Evolutionary conservation across 2,113 vertebrate genomes (phyloP).

Genomic region (Desmodus rotundus): DNA sequence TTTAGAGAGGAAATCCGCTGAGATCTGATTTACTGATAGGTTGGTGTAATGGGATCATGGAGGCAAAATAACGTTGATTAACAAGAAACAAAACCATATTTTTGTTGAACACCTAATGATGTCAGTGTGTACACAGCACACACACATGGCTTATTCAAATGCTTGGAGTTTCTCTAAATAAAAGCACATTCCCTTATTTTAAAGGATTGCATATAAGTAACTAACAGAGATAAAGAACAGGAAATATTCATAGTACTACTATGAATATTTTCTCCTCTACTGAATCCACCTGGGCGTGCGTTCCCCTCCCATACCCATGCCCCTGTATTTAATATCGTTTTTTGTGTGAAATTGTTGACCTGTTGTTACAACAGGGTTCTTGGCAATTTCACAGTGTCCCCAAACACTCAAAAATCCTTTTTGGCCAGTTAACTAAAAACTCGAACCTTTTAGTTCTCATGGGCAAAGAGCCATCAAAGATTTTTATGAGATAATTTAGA

Average conservation of each 20-base stretch:
- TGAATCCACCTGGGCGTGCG: neutral
- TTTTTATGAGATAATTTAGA: neutral
- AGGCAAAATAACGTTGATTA: neutral
- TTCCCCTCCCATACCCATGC: neutral
- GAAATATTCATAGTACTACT: neutral
- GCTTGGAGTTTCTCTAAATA: neutral
- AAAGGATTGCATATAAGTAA: neutral
- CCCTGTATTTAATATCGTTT: neutral
- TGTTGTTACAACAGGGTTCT: neutral
- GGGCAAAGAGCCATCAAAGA: neutral
- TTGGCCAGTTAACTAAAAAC: neutral
- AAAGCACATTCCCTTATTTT: neutral
- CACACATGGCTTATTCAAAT: neutral
- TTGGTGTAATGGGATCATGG: neutral
- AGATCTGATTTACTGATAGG: neutral
- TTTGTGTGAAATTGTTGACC: neutral
- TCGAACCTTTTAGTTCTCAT: slow-evolving; percentile 3
- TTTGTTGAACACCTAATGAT: neutral
- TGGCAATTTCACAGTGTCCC: neutral
- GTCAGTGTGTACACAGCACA: too few relatives aligned
- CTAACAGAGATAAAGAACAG: neutral
- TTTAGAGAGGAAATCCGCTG: neutral
- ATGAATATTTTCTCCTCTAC: neutral
- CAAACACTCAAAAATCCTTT: neutral
- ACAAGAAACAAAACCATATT: neutral